Evolutionary conservation across 2,113 vertebrate genomes (phyloP), one percentile per base, ranked within the genome.

Genomic region (Catagonus wagneri): DNA sequence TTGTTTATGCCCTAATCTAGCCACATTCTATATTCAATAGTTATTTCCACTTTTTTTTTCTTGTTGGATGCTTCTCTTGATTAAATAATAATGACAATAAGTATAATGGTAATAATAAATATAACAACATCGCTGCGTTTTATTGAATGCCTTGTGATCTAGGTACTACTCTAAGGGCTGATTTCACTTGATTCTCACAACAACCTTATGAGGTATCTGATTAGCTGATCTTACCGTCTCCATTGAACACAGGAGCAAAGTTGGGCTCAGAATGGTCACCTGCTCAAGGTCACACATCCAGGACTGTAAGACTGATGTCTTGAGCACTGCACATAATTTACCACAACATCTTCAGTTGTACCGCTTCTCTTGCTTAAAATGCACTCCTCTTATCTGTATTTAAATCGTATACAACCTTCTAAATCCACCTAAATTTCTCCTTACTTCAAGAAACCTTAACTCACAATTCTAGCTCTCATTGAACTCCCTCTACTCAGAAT

Each of bases 251-350:
- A 12, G 0, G 19, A 56, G 23, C 65, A 75, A 68, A 65, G 20
- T 36, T 20, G 52, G 50, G 23, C 22, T 76, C 17, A 19, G 65
- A 44, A 9, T 11, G 3, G 12, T 11, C 52, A 27, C 0, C 0
- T 14, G 23, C 5, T 56, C 12, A 19, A 36, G 19, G 27, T 78
- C 96, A 54, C 50, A 9, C 7, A 34, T 0, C 20, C 17, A 65
- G 13, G 6, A n/a, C 12, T 17, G 34, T 20, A 22, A 20, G 7
- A 1, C 16, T 0, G 0, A 50, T 39, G 2, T 83, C 44, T 23
- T 86, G 32, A 36, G 44, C 9, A 1, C 27, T 6, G 7, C 15
- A n/a, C 25, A 29, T 19, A 66, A 6, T 10, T 27, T 50, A 13
- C 23, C 44, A 63, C 8, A 4, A 3, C 3, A 27, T 23, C 10